Evolutionary conservation across 2,888 invertebrate genomes (phyloP), one percentile per base, ranked within the genome.

Genomic region (Limnephilus rhombicus): DNA sequence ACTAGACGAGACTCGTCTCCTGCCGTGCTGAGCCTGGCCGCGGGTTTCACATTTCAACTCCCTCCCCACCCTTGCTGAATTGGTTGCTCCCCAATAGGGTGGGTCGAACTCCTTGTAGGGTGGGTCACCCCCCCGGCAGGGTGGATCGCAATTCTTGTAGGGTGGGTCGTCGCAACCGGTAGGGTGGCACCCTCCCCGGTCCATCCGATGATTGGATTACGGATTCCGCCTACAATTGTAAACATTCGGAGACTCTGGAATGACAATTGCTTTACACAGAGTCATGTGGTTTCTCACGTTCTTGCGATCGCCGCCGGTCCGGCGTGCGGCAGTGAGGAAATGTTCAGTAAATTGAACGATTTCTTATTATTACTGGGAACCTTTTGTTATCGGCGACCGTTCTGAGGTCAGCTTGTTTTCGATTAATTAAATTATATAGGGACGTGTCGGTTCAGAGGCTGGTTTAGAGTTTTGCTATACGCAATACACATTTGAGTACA

Each of bases 241-340:
- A 89, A 89, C 88, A 89, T 89, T 89, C 88, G 80, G 88, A 89
- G 88, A 37, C 88, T 89, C 88, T 37, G 88, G 88, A 89, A 89
- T 89, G 88, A 89, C 88, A 89, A 89, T 89, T 89, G 88, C 88
- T 89, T 89, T 89, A 89, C 88, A 89, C 88, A 89, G 88, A 89
- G 88, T 89, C 88, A 80, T 45, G 88, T 80, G 88, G 80, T 80
- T 68, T 80, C 88, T 80, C 80, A 68, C 88, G 88, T 53, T 37
- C 87, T 53, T 53, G 87, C 41, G 29, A 45, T 41, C 29, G 31
- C 49, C 15, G 15, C 49, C 49, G 49, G 49, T 13, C 53, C 11
- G 88, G 31, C 88, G 12, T 45, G 45, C 88, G 88, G 80, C 41
- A 29, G 88, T 89, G 88, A 89, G 88, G 88, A 89, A 68, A 89